phyloP scores from a whole-genome alignment of 2,797 vertebrate genomes.

The Pipistrellus kuhlii region DNA sequence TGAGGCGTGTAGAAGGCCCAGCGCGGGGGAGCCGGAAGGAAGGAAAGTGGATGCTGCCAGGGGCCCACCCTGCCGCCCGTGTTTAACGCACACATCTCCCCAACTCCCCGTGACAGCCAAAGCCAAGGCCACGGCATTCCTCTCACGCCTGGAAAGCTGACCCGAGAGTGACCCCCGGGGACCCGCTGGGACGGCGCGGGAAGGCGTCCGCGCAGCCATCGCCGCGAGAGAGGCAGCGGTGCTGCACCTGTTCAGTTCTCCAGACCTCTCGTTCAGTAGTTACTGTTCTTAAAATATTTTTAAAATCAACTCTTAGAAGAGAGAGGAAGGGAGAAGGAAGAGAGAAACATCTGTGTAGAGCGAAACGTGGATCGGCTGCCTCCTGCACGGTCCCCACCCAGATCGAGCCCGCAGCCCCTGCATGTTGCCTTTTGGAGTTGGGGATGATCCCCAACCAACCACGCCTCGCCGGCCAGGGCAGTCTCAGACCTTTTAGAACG shows the following conservation, averaged over 20 bases:
- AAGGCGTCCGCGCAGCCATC: too few relatives aligned
- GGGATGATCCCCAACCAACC: not conserved
- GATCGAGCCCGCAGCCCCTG: not conserved
- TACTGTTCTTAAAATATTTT: too few relatives aligned
- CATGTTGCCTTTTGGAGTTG: not conserved
- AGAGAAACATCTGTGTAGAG: too few relatives aligned
- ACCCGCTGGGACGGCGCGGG: too few relatives aligned
- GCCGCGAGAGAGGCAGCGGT: not conserved
- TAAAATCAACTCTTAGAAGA: too few relatives aligned
- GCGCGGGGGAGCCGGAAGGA: not conserved
- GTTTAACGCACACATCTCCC: too few relatives aligned
- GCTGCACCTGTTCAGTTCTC: too few relatives aligned
- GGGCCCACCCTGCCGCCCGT: accelerated
- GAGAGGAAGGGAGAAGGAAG: too few relatives aligned
- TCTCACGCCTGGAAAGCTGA: not conserved
- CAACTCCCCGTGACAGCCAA: not conserved
- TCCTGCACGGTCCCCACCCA: too few relatives aligned
- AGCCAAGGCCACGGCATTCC: not conserved
- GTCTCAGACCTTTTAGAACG: not conserved
- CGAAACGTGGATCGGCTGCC: too few relatives aligned
- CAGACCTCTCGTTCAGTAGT: too few relatives aligned
- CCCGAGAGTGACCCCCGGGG: not conserved
- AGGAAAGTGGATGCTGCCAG: not conserved
- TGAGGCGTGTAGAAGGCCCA: not conserved
- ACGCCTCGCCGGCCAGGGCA: accelerated